Base-by-base conservation (phyloP, 2,888 invertebrate species). In the Xestia rhomboidea region DNA sequence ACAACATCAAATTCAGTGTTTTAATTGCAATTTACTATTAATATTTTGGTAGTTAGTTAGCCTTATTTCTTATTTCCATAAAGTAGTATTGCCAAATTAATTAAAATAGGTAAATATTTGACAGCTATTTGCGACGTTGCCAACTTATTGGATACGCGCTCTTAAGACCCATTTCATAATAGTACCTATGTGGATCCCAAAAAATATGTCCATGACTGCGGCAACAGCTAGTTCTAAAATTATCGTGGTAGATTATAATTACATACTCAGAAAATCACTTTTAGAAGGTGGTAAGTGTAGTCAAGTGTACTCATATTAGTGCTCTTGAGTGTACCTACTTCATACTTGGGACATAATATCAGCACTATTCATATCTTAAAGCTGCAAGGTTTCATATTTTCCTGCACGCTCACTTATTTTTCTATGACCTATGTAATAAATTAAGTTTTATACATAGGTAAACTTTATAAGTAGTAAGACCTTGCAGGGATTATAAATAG, bases 331-430 rank as follows among this genome's bases (percentile, higher is more conserved):
- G 57, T 70, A 44, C 34, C 34, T 34, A 34, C 44, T 82, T 51
- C 34, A 44, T 76, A 21, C 66, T 60, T 54, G 41, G 21, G 10
- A 60, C 44, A 62, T 77, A 70, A 72, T 77, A 41, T 80, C 66
- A 82, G 27, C 34, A 64, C 70, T 86, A 87, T 86, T 82, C 85
- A 75, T 85, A 85, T 69, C 77, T 44, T 44, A 83, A 83, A 81
- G 70, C 76, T 76, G 68, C 76, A 77, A 81, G 67, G 83, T 78
- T 79, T 76, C 57, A 51, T 63, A 83, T 68, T 70, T 72, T 78
- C 69, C 60, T 76, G 85, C 67, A 68, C n/a, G 68, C 27, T 68
- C 70, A 67, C 84, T 84, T 60, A 80, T 77, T 83, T 81, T 86
- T 73, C 67, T 51, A 74, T 75, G 51, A 46, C 10, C 10, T n/a